These are phyloP conservation scores for Laothoe populi DNA, from an alignment of 2,888 invertebrate species.

Conservation along the genomic window DNA sequence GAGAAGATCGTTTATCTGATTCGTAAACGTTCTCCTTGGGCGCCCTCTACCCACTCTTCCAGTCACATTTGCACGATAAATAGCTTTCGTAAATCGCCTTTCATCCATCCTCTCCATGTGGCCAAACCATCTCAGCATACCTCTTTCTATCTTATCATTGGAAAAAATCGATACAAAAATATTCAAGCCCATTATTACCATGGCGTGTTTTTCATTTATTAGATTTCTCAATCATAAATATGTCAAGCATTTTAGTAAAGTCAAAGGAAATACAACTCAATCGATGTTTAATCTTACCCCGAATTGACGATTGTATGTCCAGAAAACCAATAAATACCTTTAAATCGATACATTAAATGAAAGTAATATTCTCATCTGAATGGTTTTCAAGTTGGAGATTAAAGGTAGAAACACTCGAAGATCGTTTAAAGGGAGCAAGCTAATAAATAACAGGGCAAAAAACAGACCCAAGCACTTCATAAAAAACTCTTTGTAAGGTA, in stretches of 20 bases:
- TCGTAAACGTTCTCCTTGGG: too few relatives aligned
- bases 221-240: neutral
- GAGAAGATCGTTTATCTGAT: too few relatives aligned
- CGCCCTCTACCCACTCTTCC: too few relatives aligned
- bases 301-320: too few relatives aligned
- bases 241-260: neutral
- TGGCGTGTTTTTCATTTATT: neutral
- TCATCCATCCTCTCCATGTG: too few relatives aligned
- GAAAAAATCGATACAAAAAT: too few relatives aligned
- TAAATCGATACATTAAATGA: constrained; percentile 14
- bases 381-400: constrained; percentile 36
- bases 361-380: constrained; percentile 10
- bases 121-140: too few relatives aligned
- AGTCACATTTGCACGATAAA: too few relatives aligned
- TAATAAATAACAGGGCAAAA: constrained; percentile 29
- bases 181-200: too few relatives aligned
- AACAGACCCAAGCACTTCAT: constrained; percentile 38
- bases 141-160: too few relatives aligned
- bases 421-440: constrained; percentile 22
- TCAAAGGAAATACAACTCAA: neutral
- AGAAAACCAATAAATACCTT: constrained; percentile 12
- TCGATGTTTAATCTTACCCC: neutral
- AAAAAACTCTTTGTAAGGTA: constrained; percentile 48
- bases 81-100: too few relatives aligned
- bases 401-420: constrained; percentile 47